Conservation (phyloP, 2,797 vertebrate species). For the Pangasius mekongensis region DNA sequence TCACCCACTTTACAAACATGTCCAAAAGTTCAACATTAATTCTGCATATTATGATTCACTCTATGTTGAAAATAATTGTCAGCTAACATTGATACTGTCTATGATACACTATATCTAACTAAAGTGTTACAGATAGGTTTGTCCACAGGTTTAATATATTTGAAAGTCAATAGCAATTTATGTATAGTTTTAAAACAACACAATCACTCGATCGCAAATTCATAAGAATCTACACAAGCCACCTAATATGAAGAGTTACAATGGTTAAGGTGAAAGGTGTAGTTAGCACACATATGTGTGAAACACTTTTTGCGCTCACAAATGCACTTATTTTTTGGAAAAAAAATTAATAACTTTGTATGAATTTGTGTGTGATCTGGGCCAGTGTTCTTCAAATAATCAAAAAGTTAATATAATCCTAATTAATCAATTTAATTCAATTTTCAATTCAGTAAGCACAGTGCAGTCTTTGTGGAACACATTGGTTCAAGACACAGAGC, state of each 20-base stretch:
- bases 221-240: background rate
- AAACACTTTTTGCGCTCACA: background rate
- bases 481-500: no score
- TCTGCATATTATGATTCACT: background rate
- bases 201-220: background rate
- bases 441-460: background rate
- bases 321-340: background rate
- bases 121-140: background rate
- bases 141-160: background rate
- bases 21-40: background rate
- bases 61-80: background rate
- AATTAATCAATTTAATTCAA: background rate
- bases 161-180: background rate
- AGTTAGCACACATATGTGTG: background rate
- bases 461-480: background rate
- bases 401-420: background rate
- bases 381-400: background rate
- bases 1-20: background rate
- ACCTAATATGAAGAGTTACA: background rate
- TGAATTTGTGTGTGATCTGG: background rate
- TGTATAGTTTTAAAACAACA: background rate
- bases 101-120: background rate
- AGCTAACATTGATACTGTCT: background rate
- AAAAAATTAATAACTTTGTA: background rate
- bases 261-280: background rate